These are phyloP conservation scores for Grus americana DNA, from an alignment of 2,113 vertebrate genomes.

Conservation along the genomic window DNA sequence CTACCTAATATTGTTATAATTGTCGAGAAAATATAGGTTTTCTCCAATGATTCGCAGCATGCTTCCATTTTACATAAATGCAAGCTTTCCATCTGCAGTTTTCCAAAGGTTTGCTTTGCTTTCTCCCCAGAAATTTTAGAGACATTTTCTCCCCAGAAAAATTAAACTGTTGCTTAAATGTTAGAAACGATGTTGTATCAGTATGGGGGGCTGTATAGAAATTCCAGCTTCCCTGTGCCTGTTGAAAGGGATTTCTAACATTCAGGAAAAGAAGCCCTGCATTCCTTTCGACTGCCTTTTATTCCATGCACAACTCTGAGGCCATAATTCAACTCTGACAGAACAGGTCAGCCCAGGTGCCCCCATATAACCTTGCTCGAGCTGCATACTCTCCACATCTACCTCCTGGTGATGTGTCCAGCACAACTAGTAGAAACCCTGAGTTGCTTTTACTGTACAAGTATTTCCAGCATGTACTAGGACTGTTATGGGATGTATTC, in stretches of 20 bases:
- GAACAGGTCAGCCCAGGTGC: not conserved
- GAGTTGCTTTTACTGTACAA: not conserved
- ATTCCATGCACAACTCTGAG: not conserved
- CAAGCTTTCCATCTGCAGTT: constrained; percentile 24
- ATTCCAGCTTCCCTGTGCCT: not conserved
- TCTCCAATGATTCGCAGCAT: not conserved
- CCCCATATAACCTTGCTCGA: not conserved
- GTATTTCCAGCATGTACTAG: not conserved
- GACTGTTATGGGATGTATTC: not conserved
- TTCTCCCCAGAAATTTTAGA: not conserved
- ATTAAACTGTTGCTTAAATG: constrained; percentile 6
- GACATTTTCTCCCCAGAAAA: not conserved
- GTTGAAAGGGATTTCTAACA: not conserved
- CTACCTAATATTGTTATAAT: constrained; percentile 68
- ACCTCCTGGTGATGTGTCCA: not conserved
- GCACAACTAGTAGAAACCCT: not conserved
- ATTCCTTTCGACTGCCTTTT: not conserved
- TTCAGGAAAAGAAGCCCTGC: not conserved
- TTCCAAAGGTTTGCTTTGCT: not conserved
- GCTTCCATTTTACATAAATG: constrained; percentile 44
- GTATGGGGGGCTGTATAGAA: not conserved
- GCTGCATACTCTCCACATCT: not conserved
- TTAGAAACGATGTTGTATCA: not conserved
- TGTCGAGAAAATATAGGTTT: constrained; percentile 66
- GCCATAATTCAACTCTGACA: not conserved